Evolutionary conservation across 2,888 invertebrate genomes (phyloP), one percentile per base, ranked within the genome.

Genomic region (Syrista parreyssii): DNA sequence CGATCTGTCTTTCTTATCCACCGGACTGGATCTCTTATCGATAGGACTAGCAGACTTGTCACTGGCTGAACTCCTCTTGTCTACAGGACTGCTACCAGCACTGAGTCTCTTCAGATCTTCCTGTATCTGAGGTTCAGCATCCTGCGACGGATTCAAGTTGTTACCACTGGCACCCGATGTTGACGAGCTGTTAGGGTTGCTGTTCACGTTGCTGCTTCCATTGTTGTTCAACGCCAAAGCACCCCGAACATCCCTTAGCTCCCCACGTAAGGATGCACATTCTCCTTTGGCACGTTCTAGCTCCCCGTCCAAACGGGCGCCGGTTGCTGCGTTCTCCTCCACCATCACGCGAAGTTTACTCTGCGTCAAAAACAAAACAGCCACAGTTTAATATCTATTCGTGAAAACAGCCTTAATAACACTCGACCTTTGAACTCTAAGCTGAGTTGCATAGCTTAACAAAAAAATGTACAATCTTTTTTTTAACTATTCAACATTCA

Each of bases 311-410:
- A 94, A 93, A 85, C 93, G 92, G 84, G 91, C 90, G 79, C 91
- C 90, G 81, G 92, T 92, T 81, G 92, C 91, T 87, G 93, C 92
- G 93, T 97, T 96, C 93, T 97, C 97, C 93, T 97, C 97, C 90
- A 97, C 96, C 97, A 97, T 97, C 93, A 96, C 96, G 93, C 96
- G 94, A 91, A 96, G 95, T 94, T 96, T 96, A 92, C 94, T 94
- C 95, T 96, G 93, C 31, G 86, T 75, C 68, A 74, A 33, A 30
- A 74, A 73, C 11, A 73, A 73, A 80, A 35, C 23, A 9, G 55
- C 9, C 23, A 55, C 23, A 0, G 23, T 55, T 55, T 9, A 55
- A 55, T 23, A 9, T 23, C 23, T 55, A 55, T 55, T 23, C 23
- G 23, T 3, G 1, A 9, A 23, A 55, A 55, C 23, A 23, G 9